Evolutionary conservation across 2,888 invertebrate species (phyloP).

Genomic region (Halictus ligatus): DNA sequence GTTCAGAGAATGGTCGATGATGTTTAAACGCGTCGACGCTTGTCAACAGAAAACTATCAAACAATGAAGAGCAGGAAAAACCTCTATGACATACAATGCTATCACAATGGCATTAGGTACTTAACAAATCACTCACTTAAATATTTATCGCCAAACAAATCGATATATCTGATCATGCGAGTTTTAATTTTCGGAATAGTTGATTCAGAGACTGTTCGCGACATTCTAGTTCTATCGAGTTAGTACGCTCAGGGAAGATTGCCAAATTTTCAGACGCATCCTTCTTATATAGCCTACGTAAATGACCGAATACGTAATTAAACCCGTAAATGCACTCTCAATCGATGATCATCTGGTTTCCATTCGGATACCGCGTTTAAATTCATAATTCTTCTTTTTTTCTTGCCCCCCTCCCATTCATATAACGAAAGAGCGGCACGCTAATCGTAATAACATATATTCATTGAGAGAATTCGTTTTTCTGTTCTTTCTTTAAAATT

Average conservation of each 20-base stretch:
- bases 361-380: neutral
- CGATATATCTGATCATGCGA: slow-evolving; percentile 45
- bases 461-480: slow-evolving; percentile 28
- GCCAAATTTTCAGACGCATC: slow-evolving; percentile 72
- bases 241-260: slow-evolving; percentile 77
- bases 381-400: slow-evolving; percentile 14
- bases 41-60: slow-evolving; percentile 53
- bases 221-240: slow-evolving; percentile 57
- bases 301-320: slow-evolving; percentile 31
- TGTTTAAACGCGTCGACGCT: slow-evolving; percentile 65
- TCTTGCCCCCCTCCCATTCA: neutral
- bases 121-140: slow-evolving; percentile 75
- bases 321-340: slow-evolving; percentile 14
- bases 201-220: slow-evolving; percentile 66
- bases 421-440: slow-evolving; percentile 20
- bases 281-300: slow-evolving; percentile 30
- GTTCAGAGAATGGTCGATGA: slow-evolving; percentile 76
- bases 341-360: slow-evolving; percentile 19
- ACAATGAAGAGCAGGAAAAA: slow-evolving; percentile 69
- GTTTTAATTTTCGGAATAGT: slow-evolving; percentile 47
- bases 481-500: neutral
- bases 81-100: slow-evolving; percentile 76
- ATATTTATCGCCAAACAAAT: slow-evolving; percentile 60
- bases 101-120: slow-evolving; percentile 73
- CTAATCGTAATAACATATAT: slow-evolving; percentile 18